These are phyloP conservation scores for Coccyzus lansbergi DNA, from an alignment of 2,797 vertebrate species.

Conservation along the genomic window DNA sequence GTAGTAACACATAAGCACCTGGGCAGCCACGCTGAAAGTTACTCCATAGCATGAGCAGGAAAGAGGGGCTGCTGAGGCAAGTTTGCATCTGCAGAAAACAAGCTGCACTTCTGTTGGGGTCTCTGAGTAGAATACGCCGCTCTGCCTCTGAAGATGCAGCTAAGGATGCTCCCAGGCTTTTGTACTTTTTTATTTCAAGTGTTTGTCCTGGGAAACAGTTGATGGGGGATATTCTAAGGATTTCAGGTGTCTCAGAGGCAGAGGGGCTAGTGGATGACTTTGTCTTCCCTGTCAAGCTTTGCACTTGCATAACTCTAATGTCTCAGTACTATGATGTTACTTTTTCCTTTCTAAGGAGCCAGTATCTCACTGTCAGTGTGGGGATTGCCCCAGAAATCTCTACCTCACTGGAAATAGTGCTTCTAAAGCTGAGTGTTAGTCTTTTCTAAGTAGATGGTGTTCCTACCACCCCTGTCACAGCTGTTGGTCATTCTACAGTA, in stretches of 20 bases:
- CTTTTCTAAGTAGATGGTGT: background rate
- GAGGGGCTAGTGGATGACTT: background rate
- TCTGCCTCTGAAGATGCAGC: background rate
- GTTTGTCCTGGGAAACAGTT: background rate
- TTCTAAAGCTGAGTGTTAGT: background rate
- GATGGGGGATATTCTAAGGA: background rate
- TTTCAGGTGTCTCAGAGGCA: background rate
- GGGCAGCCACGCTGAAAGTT: background rate
- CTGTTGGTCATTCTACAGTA: background rate
- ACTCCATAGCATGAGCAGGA: background rate
- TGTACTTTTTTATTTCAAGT: background rate
- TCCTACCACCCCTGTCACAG: background rate
- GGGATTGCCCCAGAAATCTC: background rate
- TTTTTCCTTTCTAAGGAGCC: background rate
- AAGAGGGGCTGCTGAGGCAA: background rate
- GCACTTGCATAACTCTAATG: background rate
- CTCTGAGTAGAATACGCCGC: background rate
- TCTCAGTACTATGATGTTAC: background rate
- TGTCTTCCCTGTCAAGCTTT: background rate
- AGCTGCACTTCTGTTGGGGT: background rate
- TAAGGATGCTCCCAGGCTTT: background rate
- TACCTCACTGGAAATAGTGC: background rate
- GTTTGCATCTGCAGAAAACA: background rate
- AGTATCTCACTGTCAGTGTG: background rate
- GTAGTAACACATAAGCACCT: background rate